Percentiles rank a stretch among this genome's conserved stretches.
Evolutionary conservation across 2,113 vertebrate genomes (phyloP).

Genomic region (Rutilus rutilus): DNA sequence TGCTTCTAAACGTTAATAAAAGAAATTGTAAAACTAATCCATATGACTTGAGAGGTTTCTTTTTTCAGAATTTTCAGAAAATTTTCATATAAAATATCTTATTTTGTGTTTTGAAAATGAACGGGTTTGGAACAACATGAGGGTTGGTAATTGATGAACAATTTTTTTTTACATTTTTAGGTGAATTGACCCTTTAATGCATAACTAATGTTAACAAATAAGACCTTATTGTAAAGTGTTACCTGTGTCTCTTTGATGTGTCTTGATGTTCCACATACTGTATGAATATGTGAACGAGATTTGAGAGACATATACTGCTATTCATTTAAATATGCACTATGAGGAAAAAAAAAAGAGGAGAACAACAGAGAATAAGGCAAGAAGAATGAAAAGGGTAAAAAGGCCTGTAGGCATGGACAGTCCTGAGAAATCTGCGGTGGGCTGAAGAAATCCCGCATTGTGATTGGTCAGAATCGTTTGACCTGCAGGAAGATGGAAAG

Average conservation of each 20-base stretch:
- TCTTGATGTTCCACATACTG: background rate
- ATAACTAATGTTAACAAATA: too few species aligned
- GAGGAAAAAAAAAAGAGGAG: background rate
- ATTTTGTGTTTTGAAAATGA: too few species aligned
- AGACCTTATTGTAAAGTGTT: too few species aligned
- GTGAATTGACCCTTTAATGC: too few species aligned
- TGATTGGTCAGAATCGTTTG: conserved; percentile 7
- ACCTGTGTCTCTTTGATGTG: background rate
- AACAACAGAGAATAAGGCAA: background rate
- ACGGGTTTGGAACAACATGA: too few species aligned
- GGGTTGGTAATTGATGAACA: too few species aligned
- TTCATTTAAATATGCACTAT: background rate
- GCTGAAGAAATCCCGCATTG: background rate
- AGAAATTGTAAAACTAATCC: too few species aligned
- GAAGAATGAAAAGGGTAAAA: background rate
- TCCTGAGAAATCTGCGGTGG: background rate
- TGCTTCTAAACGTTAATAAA: too few species aligned
- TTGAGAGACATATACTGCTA: background rate
- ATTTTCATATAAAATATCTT: too few species aligned
- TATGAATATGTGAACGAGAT: background rate
- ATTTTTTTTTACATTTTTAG: too few species aligned
- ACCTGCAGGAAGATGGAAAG: conserved; percentile 26
- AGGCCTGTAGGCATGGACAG: background rate
- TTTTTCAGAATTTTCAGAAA: too few species aligned
- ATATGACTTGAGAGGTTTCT: too few species aligned